A percentile compares a stretch with the other conserved stretches of the same genome.
These are phyloP conservation scores for Apogon talboti DNA, from an alignment of 2,797 vertebrate genomes.

Conservation along the genomic window DNA sequence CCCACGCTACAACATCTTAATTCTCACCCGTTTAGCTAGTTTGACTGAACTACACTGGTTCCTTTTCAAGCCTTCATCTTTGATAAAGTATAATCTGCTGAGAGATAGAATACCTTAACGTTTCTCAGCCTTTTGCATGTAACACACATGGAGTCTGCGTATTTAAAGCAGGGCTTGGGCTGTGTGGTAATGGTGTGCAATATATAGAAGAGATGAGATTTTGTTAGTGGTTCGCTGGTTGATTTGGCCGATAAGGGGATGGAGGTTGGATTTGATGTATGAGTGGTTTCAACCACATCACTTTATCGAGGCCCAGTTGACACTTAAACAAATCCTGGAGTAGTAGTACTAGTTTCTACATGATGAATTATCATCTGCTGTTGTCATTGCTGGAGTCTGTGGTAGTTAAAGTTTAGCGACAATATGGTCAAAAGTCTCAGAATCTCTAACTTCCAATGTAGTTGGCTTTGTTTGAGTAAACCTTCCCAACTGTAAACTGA, in stretches of 20 bases:
- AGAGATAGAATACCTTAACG: constrained; percentile 56
- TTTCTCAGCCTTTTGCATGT: constrained; percentile 28
- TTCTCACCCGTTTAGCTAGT: constrained; percentile 80
- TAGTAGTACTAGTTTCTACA: constrained; percentile 13
- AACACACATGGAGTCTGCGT: constrained; percentile 1
- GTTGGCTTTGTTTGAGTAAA: constrained; percentile 19
- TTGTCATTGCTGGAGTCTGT: neutral
- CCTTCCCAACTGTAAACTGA: neutral
- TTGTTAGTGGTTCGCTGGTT: constrained; percentile 64
- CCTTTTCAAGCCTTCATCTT: constrained; percentile 67
- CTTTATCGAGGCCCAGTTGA: constrained; percentile 45
- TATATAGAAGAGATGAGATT: constrained; percentile 40
- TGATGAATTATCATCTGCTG: neutral
- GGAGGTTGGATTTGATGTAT: constrained; percentile 50
- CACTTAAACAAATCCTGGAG: constrained; percentile 33
- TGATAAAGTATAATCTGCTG: constrained; percentile 64
- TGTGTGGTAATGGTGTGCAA: constrained; percentile 22
- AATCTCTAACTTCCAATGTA: constrained; percentile 2
- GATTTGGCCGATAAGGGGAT: constrained; percentile 47
- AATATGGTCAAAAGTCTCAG: constrained; percentile 10
- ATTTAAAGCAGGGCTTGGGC: constrained; percentile 7
- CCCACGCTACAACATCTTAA: constrained; percentile 83
- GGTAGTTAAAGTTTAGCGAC: neutral
- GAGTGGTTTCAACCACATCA: constrained; percentile 45
- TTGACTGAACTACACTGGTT: constrained; percentile 72